phyloP scores from a whole-genome alignment of 2,797 vertebrate genomes.

The Galagoides demidoff region DNA sequence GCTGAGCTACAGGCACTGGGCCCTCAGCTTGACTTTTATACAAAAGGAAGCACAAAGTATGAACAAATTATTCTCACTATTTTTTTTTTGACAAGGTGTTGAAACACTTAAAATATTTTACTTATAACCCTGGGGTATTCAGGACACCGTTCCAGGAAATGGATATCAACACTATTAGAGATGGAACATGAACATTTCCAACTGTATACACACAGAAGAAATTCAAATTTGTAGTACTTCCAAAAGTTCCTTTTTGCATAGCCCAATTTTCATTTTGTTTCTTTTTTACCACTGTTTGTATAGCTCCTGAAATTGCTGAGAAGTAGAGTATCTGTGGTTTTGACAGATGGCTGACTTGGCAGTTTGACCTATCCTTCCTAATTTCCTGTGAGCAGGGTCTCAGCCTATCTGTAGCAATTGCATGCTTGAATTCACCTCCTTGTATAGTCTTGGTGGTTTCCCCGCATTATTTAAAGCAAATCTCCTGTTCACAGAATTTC shows the following conservation, averaged over 20 bases:
- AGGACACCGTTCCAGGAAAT: conserved; percentile 82
- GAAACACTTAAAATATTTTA: conserved; percentile 80
- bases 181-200: conserved; percentile 82
- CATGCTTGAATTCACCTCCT: conserved; percentile 77
- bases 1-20: too few relatives aligned
- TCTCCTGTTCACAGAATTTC: background rate
- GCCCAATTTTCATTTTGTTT: conserved; percentile 83
- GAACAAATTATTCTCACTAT: background rate
- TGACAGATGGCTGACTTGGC: conserved; percentile 86
- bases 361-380: conserved; percentile 80
- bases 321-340: conserved; percentile 82
- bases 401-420: conserved; percentile 69
- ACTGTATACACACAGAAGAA: conserved; percentile 87
- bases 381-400: conserved; percentile 82
- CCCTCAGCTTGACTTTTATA: background rate
- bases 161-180: conserved; percentile 83
- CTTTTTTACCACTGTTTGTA: conserved; percentile 83
- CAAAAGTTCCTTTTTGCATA: conserved; percentile 86
- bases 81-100: conserved; percentile 62
- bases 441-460: conserved; percentile 70
- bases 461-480: conserved; percentile 59
- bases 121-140: conserved; percentile 72
- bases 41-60: background rate
- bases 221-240: conserved; percentile 86
- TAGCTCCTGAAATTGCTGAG: conserved; percentile 84